phyloP scores from a whole-genome alignment of 2,113 vertebrate genomes.

The Rhodinocichla rosea region DNA sequence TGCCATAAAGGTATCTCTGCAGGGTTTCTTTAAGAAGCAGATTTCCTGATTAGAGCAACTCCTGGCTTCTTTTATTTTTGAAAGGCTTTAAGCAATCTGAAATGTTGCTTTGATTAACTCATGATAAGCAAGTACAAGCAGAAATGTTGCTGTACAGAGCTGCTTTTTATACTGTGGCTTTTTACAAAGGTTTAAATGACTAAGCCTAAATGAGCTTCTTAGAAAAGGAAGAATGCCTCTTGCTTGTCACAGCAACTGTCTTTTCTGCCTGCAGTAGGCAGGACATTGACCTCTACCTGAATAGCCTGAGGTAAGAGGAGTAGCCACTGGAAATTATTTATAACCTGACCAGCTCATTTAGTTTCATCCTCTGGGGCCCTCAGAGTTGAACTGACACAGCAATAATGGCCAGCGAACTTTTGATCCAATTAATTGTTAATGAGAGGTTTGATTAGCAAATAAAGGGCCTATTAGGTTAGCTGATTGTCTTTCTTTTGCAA shows the following conservation, averaged over 20 bases:
- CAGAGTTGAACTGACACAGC: conserved; percentile 76
- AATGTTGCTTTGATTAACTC: conserved; percentile 57
- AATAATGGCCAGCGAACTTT: conserved; percentile 84
- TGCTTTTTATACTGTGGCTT: conserved; percentile 20
- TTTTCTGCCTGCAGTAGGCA: conserved; percentile 29
- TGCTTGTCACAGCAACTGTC: conserved; percentile 49
- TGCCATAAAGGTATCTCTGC: conserved; percentile 43
- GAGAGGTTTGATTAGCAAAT: conserved; percentile 85
- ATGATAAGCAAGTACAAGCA: conserved; percentile 54
- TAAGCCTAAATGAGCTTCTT: conserved; percentile 56
- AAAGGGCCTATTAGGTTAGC: conserved; percentile 77
- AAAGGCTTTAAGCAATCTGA: conserved; percentile 48
- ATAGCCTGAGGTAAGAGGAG: conserved; percentile 78
- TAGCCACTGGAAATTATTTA: conserved; percentile 84
- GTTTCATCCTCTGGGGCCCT: conserved; percentile 73
- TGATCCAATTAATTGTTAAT: conserved; percentile 90
- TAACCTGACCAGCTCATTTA: conserved; percentile 76
- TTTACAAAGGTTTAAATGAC: conserved; percentile 61
- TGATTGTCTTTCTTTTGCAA: conserved; percentile 76
- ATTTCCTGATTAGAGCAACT: conserved; percentile 51
- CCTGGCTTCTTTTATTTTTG: conserved; percentile 39
- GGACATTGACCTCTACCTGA: conserved; percentile 75
- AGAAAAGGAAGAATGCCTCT: conserved; percentile 42
- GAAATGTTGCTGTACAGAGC: not conserved
- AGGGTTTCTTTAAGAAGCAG: conserved; percentile 47